These are phyloP conservation scores for Matsumyia berberina DNA, from an alignment of 2,888 invertebrate species.

Conservation along the genomic window DNA sequence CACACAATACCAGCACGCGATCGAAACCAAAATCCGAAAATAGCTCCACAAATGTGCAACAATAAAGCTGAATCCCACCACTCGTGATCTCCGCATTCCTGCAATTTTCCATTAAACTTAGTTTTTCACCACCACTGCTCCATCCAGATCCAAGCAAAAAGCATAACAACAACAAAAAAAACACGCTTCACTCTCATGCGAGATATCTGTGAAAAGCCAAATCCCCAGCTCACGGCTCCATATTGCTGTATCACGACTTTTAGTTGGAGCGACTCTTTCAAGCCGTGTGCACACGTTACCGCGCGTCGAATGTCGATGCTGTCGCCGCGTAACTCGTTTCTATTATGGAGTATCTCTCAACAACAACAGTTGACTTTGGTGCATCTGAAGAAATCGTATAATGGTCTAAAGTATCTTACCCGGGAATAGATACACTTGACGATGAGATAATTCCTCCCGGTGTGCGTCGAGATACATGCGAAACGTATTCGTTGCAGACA, in stretches of 20 bases:
- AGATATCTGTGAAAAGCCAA: constrained; percentile 47
- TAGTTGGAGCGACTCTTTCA: constrained; percentile 70
- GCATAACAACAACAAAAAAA: constrained; percentile 13
- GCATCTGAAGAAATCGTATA: constrained; percentile 19
- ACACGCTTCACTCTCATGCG: constrained; percentile 62
- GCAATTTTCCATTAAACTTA: constrained; percentile 13
- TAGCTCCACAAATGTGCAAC: background rate
- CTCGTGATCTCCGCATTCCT: constrained; percentile 15
- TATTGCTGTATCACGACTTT: constrained; percentile 63
- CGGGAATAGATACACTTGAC: constrained; percentile 23
- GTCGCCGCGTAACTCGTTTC: constrained; percentile 59
- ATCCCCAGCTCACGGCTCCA: constrained; percentile 34
- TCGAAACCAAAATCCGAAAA: constrained; percentile 13
- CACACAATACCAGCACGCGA: too few species aligned
- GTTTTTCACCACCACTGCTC: constrained; percentile 55
- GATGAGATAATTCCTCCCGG: constrained; percentile 59
- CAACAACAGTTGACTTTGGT: constrained; percentile 20
- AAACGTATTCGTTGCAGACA: background rate
- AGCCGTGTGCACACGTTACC: constrained; percentile 60
- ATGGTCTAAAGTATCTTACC: constrained; percentile 34
- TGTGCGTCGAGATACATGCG: constrained; percentile 39
- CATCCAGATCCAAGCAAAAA: constrained; percentile 13
- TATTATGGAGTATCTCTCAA: constrained; percentile 33
- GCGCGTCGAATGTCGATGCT: constrained; percentile 34
- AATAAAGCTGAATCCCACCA: background rate